These are phyloP conservation scores for Tiphia femorata DNA, from an alignment of 2,888 invertebrate species.

Conservation along the genomic window DNA sequence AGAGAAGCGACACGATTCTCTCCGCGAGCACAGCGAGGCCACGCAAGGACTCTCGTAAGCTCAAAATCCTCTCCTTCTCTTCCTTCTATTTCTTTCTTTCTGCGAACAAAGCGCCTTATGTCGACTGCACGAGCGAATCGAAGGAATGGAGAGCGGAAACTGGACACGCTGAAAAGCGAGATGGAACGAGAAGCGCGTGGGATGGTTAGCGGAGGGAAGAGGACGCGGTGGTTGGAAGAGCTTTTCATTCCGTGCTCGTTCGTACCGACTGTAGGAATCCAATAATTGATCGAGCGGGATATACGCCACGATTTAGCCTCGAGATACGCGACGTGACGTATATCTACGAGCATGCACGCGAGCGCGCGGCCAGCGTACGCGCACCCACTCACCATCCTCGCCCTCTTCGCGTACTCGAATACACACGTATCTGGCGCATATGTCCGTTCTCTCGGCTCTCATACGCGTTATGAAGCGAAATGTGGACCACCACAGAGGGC, in stretches of 20 bases:
- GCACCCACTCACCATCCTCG: no score
- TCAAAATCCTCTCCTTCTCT: no score
- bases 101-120: no score
- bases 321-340: conserved; percentile 11
- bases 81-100: background rate
- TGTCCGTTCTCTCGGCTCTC: background rate
- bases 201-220: conserved; percentile 10
- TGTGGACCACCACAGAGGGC: background rate
- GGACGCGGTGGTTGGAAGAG: conserved; percentile 20
- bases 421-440: background rate
- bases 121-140: background rate
- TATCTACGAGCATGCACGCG: background rate
- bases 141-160: background rate
- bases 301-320: conserved; percentile 25
- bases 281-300: conserved; percentile 37
- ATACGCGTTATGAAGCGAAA: conserved; percentile 10
- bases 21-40: no score
- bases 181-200: background rate
- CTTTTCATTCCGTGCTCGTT: conserved; percentile 31
- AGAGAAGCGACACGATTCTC: no score
- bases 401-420: no score
- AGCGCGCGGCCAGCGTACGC: background rate
- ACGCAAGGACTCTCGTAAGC: no score
- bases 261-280: conserved; percentile 24
- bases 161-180: background rate